These are phyloP conservation scores for Clinocottus analis DNA, from an alignment of 2,113 vertebrate genomes.

Conservation along the genomic window DNA sequence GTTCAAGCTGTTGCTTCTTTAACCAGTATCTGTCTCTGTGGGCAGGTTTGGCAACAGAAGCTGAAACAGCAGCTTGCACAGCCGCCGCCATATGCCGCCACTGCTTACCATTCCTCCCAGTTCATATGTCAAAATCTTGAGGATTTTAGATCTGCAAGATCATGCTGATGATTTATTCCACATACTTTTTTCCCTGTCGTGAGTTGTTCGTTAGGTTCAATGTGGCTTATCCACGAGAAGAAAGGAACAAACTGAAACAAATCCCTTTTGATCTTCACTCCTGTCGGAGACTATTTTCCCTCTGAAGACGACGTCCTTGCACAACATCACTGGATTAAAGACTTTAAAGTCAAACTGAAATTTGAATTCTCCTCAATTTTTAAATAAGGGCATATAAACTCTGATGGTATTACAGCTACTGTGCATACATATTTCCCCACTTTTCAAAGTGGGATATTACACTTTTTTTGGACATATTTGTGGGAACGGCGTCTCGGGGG, in stretches of 20 bases:
- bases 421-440: too few relatives aligned
- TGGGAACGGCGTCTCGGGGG: constrained; percentile 7
- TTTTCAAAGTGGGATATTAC: background rate
- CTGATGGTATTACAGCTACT: background rate
- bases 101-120: background rate
- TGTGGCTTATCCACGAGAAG: background rate
- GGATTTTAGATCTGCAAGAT: background rate
- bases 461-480: background rate
- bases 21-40: constrained; percentile 26
- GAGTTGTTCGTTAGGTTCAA: background rate
- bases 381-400: background rate
- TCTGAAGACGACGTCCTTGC: background rate
- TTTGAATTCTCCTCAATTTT: background rate
- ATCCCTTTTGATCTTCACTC: background rate
- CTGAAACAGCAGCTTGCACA: constrained; percentile 48
- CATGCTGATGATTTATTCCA: background rate
- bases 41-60: constrained; percentile 37
- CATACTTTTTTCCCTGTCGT: background rate
- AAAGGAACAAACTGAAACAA: constrained; percentile 8
- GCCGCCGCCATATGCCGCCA: constrained; percentile 34
- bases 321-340: background rate
- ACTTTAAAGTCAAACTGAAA: background rate
- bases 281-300: background rate
- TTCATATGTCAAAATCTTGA: constrained; percentile 21
- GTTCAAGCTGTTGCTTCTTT: constrained; percentile 36